Conservation (phyloP, 1,140 invertebrate species). For the Medauroidea extradentata region DNA sequence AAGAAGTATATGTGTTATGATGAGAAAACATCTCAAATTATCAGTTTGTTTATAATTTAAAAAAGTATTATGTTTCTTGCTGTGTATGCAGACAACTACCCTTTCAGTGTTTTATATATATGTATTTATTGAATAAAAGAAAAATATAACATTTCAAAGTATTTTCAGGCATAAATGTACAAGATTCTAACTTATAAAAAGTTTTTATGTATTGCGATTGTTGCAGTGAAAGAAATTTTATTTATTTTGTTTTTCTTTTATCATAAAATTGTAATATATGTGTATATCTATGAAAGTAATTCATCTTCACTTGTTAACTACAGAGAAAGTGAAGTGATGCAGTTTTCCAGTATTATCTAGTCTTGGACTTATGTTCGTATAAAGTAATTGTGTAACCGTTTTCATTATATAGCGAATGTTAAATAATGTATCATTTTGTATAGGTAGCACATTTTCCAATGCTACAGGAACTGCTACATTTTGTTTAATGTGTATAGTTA, state of each 20-base stretch:
- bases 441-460: slow-evolving; percentile 3
- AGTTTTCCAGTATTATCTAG: slow-evolving; percentile 17
- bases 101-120: too few relatives aligned
- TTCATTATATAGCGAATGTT: not conserved
- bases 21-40: too few relatives aligned
- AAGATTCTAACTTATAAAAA: too few relatives aligned
- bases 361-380: slow-evolving; percentile 11
- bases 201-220: too few relatives aligned
- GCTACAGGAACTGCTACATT: slow-evolving; percentile 6
- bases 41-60: too few relatives aligned
- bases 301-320: not conserved
- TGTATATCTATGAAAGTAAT: not conserved
- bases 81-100: too few relatives aligned
- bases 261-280: not conserved
- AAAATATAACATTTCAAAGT: too few relatives aligned
- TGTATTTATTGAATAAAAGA: too few relatives aligned
- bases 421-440: slow-evolving; percentile 8
- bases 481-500: slow-evolving; percentile 3
- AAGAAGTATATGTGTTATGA: too few relatives aligned
- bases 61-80: too few relatives aligned
- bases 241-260: slow-evolving; percentile 10
- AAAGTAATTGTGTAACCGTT: slow-evolving; percentile 3
- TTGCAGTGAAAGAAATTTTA: not conserved
- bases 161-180: too few relatives aligned
- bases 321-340: not conserved